Evolutionary conservation across 1,140 invertebrate genomes (phyloP).

Genomic region (Hermetia illucens): DNA sequence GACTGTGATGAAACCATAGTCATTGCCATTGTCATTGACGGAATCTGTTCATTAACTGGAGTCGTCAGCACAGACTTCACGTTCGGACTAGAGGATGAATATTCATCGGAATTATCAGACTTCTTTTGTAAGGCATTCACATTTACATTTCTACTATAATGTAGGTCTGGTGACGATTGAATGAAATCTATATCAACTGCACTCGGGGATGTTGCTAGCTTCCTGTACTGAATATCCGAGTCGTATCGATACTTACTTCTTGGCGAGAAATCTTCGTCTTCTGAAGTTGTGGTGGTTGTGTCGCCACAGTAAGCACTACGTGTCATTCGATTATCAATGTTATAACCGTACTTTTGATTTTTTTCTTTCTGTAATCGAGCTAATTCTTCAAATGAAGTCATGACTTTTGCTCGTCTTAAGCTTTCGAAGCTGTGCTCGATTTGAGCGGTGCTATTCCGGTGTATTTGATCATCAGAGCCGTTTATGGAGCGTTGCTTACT

Average conservation of each 20-base stretch:
- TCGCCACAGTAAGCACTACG: slow-evolving; percentile 2
- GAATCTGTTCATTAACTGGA: slow-evolving; percentile 7
- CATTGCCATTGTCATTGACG: slow-evolving; percentile 1
- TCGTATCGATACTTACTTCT: slow-evolving; percentile 1
- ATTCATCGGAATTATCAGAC: slow-evolving; percentile 6
- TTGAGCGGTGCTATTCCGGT: neutral
- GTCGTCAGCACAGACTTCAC: slow-evolving; percentile 6
- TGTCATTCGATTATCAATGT: neutral
- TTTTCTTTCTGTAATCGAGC: slow-evolving; percentile 1
- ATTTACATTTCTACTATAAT: neutral
- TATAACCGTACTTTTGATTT: neutral
- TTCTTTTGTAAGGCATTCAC: slow-evolving; percentile 1
- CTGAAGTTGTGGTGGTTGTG: neutral
- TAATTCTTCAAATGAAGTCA: slow-evolving; percentile 8
- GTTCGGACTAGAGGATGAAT: slow-evolving; percentile 7
- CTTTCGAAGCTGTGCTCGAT: neutral
- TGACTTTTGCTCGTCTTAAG: neutral
- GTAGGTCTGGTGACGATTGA: neutral
- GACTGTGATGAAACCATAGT: neutral
- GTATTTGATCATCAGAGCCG: neutral
- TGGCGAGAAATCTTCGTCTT: neutral
- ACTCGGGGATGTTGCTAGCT: neutral
- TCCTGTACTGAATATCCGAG: slow-evolving; percentile 4
- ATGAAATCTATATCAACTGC: slow-evolving; percentile 1
- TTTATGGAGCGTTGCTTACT: neutral